These are phyloP conservation scores for Aspidiotus rigidus DNA, from an alignment of 2,888 invertebrate genomes.

Conservation along the genomic window DNA sequence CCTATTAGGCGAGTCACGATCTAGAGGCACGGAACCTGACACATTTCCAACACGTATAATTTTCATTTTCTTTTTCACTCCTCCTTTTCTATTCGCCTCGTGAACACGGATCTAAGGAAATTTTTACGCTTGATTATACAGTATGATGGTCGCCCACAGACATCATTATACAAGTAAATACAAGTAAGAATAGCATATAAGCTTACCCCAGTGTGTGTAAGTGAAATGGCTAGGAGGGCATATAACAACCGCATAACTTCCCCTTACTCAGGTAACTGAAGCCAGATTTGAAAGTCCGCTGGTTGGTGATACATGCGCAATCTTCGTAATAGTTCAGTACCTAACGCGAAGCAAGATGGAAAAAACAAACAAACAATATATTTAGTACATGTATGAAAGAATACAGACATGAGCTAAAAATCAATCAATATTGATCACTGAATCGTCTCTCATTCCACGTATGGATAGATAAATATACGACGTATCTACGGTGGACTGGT, in stretches of 20 bases:
- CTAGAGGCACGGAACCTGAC: too few relatives aligned
- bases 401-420: too few relatives aligned
- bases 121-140: neutral
- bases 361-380: conserved; percentile 8
- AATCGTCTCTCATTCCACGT: too few relatives aligned
- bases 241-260: conserved; percentile 34
- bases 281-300: conserved; percentile 28
- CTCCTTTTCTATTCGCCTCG: neutral
- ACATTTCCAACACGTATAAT: too few relatives aligned
- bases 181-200: neutral
- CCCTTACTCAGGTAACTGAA: conserved; percentile 33
- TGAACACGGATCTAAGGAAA: neutral
- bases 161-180: conserved; percentile 10
- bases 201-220: conserved; percentile 31
- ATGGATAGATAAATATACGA: neutral
- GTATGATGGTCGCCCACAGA: neutral
- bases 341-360: neutral
- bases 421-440: too few relatives aligned
- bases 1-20: too few relatives aligned
- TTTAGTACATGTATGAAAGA: neutral
- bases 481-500: neutral
- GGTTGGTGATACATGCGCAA: conserved; percentile 28
- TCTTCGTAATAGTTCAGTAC: conserved; percentile 13
- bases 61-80: neutral
- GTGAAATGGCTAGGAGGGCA: conserved; percentile 33